These are phyloP conservation scores for Lophochroa leadbeateri DNA, from an alignment of 2,113 vertebrate genomes.

Conservation along the genomic window DNA sequence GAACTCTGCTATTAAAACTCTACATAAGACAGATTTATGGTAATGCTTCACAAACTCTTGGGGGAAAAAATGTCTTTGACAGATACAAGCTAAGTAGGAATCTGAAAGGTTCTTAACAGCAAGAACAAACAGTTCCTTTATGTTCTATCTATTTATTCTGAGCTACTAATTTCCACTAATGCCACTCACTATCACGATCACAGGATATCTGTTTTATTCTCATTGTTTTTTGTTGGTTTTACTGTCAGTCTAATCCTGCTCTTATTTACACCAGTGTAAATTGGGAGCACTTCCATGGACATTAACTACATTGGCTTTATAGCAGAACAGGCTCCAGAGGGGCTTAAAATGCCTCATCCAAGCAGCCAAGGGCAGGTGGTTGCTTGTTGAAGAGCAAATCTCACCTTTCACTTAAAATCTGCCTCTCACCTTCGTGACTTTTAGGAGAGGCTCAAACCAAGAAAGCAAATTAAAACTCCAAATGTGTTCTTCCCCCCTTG, in stretches of 20 bases:
- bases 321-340: not conserved
- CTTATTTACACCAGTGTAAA: not conserved
- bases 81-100: not conserved
- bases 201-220: not conserved
- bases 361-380: not conserved
- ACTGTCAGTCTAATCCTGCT: not conserved
- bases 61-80: not conserved
- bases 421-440: not conserved
- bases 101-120: not conserved
- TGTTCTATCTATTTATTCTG: not conserved
- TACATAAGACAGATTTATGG: slow-evolving; percentile 26
- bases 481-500: not conserved
- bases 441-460: not conserved
- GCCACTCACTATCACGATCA: not conserved
- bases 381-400: not conserved
- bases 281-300: not conserved
- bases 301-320: not conserved
- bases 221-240: not conserved
- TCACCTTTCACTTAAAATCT: not conserved
- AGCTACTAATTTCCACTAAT: not conserved
- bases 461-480: not conserved
- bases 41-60: not conserved
- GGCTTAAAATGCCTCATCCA: not conserved
- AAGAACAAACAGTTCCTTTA: not conserved
- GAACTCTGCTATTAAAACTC: slow-evolving; percentile 5